Evolutionary conservation across 2,888 invertebrate genomes (phyloP).

Genomic region (Strigamia crassipes): DNA sequence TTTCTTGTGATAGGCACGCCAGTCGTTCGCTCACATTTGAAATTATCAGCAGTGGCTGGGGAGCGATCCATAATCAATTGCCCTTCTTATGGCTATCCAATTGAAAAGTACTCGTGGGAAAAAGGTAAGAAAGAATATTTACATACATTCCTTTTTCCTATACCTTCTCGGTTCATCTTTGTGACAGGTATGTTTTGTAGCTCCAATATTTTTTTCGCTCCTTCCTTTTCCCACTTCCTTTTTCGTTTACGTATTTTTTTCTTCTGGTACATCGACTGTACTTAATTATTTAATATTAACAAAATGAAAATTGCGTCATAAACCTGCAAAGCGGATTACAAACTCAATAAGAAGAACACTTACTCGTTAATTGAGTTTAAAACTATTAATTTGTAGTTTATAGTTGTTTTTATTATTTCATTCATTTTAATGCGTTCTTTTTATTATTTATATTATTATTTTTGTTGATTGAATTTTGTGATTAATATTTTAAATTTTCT

Average conservation of each 20-base stretch:
- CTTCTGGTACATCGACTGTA: neutral
- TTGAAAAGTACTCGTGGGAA: conserved; percentile 48
- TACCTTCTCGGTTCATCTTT: conserved; percentile 19
- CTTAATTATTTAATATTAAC: neutral
- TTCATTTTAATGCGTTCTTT: neutral
- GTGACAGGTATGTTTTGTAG: conserved; percentile 2
- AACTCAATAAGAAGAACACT: conserved; percentile 1
- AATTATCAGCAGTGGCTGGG: conserved; percentile 47
- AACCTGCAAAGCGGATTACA: conserved; percentile 14
- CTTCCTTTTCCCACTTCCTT: neutral
- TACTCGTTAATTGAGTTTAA: neutral
- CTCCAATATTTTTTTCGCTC: neutral
- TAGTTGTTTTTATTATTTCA: neutral
- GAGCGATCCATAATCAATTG: conserved; percentile 49
- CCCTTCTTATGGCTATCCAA: conserved; percentile 50
- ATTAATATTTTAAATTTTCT: neutral
- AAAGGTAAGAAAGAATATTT: conserved; percentile 48
- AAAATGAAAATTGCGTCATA: conserved; percentile 18
- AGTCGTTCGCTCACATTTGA: conserved; percentile 42
- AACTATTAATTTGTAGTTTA: neutral
- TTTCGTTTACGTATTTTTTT: neutral
- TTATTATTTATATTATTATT: neutral
- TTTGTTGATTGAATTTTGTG: neutral
- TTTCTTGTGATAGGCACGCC: conserved; percentile 43
- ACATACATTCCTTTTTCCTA: conserved; percentile 20